Evolutionary conservation across 2,888 invertebrate species (phyloP), one percentile per base, ranked within the genome.

Genomic region (Volucella inflata): DNA sequence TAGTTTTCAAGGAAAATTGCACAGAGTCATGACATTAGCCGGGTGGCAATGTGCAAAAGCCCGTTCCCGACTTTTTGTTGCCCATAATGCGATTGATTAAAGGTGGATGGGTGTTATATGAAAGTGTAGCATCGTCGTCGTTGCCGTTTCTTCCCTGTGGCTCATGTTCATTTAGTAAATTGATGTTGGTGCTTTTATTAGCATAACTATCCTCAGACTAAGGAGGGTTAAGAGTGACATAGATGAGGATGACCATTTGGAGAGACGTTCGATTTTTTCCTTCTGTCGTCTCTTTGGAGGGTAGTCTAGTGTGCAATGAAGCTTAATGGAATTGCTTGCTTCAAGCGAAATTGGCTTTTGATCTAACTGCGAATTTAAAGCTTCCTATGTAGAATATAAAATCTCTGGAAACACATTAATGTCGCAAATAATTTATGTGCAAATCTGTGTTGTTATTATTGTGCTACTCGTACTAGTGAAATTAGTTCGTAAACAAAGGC

Each of bases 21-120:
- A 75, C 71, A 62, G 62, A 85, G 85, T 80, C 85, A 85, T 85
- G 85, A 72, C 72, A 81, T 85, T 80, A 85, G 81, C 44, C 76
- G 64, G 48, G 42, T 68, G 64, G 50, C 55, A 79, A 74, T 75
- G 70, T 79, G 80, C 59, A 65, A 53, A 50, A 36, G 55, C 21
- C 46, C n/a, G 55, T 83, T 68, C 57, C 16, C 55, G 68, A 51
- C 59, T 44, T 57, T 55, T 59, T 65, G 79, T 60, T 14, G 16
- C 10, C 44, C 59, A 38, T 80, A 81, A 72, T 72, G 44, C 81
- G 76, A 76, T 72, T 85, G 81, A 85, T 85, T 67, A 81, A 85
- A 77, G 71, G 76, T 77, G 60, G 80, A 71, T 76, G 80, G 85
- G 71, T 67, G 60, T 75, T 76, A 80, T 85, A 80, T 81, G 53